phyloP scores from a whole-genome alignment of 23 tunicate species.

The Clavelina lepadiformis region DNA sequence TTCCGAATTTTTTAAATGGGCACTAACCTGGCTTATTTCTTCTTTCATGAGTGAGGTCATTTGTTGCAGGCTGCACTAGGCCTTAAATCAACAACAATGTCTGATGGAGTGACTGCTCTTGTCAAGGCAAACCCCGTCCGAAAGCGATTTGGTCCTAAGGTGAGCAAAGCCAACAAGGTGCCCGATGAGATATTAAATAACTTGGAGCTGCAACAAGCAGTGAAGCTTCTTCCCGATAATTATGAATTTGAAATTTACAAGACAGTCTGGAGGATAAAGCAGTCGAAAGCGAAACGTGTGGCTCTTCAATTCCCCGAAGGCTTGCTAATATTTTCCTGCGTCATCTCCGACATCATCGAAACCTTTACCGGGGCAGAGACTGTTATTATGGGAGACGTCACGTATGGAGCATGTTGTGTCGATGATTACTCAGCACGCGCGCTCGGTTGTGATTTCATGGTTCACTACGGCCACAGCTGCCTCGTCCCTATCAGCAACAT shows the following conservation, averaged over 20 bases:
- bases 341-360: conserved; percentile 89
- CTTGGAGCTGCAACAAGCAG: conserved; percentile 52
- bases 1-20: too few species aligned
- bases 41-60: too few species aligned
- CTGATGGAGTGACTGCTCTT: conserved; percentile 42
- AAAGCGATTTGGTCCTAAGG: conserved; percentile 68
- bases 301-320: conserved; percentile 99
- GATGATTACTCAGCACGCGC: conserved; percentile 88
- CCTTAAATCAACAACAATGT: too few species aligned
- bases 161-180: conserved; percentile 50
- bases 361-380: conserved; percentile 85
- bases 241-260: conserved; percentile 97
- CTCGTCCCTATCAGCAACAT: conserved; percentile 84
- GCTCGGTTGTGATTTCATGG: conserved; percentile 89
- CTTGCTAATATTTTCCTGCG: conserved; percentile 77
- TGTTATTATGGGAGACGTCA: conserved; percentile 96
- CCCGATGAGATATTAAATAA: conserved; percentile 87
- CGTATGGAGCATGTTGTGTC: conserved; percentile 98
- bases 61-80: too few species aligned
- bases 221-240: conserved; percentile 65
- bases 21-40: too few species aligned
- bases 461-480: conserved; percentile 97
- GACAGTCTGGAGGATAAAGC: conserved; percentile 73
- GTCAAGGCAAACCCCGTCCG: conserved; percentile 79
- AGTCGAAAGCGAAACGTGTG: conserved; percentile 67